Conservation (phyloP, 2,888 invertebrate species). For the Xylophagus ater region DNA sequence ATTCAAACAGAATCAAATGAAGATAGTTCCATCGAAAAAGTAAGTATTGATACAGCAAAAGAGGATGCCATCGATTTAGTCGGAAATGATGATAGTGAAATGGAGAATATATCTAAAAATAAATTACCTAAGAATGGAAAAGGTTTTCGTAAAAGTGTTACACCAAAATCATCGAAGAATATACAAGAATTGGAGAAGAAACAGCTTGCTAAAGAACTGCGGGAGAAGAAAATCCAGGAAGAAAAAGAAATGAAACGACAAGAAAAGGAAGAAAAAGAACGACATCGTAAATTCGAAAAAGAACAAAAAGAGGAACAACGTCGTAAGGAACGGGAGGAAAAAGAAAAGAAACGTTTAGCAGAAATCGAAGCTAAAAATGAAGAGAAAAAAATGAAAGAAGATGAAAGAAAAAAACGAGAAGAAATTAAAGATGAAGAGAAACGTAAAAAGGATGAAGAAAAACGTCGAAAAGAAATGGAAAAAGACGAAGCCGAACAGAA, state of each 20-base stretch:
- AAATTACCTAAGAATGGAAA: too few species aligned
- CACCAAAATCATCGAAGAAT: too few species aligned
- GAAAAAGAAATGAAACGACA: conserved; percentile 39
- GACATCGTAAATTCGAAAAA: conserved; percentile 19
- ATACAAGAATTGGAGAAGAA: too few species aligned
- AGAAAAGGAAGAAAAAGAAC: conserved; percentile 22
- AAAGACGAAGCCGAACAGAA: conserved; percentile 62
- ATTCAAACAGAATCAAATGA: not conserved
- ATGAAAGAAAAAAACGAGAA: conserved; percentile 32
- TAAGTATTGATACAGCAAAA: not conserved
- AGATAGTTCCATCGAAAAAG: not conserved
- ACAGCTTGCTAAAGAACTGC: conserved; percentile 3
- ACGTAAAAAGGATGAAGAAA: conserved; percentile 36
- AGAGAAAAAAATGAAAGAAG: conserved; percentile 30
- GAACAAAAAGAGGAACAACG: conserved; percentile 28
- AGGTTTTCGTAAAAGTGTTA: too few species aligned
- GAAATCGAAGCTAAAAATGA: conserved; percentile 32
- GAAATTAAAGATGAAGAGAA: conserved; percentile 38
- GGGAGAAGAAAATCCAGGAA: conserved; percentile 44
- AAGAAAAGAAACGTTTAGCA: conserved; percentile 30
- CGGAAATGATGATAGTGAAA: not conserved
- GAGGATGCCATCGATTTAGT: not conserved
- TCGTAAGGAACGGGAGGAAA: conserved; percentile 34
- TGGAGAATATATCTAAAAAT: not conserved
- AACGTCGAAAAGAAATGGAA: conserved; percentile 48